phyloP scores from a whole-genome alignment of 1,140 invertebrate genomes.

The Platorchestia sp. region DNA sequence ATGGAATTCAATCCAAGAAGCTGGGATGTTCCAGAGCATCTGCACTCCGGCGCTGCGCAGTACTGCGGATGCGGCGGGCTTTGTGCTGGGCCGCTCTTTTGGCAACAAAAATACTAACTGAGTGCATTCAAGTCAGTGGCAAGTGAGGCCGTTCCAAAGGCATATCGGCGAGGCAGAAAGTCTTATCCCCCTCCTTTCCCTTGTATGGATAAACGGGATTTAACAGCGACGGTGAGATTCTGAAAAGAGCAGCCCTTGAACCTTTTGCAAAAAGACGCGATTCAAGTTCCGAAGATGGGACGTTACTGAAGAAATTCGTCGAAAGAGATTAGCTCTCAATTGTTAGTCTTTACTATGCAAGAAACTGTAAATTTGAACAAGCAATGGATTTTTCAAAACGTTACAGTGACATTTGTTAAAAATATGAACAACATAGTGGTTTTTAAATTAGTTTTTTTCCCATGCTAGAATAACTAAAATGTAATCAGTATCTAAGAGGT shows the following conservation, averaged over 20 bases:
- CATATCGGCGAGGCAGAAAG: background rate
- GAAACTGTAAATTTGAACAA: too few species aligned
- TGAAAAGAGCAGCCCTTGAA: background rate
- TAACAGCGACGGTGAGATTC: background rate
- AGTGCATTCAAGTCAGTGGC: constrained; percentile 4
- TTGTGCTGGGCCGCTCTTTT: constrained; percentile 5
- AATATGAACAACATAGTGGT: too few species aligned
- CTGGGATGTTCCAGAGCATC: background rate
- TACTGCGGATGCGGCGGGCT: constrained; percentile 1
- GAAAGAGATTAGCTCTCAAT: background rate
- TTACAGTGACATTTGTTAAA: too few species aligned
- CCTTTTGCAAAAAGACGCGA: background rate
- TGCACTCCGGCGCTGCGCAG: background rate
- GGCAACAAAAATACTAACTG: constrained; percentile 18
- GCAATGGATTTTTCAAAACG: too few species aligned
- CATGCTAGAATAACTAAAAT: too few species aligned
- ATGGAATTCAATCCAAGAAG: constrained; percentile 53
- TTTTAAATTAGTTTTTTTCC: too few species aligned
- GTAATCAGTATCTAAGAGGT: too few species aligned
- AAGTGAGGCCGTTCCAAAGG: background rate
- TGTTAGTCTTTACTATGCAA: background rate
- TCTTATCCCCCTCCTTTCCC: background rate
- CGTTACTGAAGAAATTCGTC: background rate
- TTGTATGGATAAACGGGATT: constrained; percentile 8
- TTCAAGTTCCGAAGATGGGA: background rate